Base-by-base conservation (phyloP, 2,888 invertebrate genomes). In the Drosophila multiciliata region DNA sequence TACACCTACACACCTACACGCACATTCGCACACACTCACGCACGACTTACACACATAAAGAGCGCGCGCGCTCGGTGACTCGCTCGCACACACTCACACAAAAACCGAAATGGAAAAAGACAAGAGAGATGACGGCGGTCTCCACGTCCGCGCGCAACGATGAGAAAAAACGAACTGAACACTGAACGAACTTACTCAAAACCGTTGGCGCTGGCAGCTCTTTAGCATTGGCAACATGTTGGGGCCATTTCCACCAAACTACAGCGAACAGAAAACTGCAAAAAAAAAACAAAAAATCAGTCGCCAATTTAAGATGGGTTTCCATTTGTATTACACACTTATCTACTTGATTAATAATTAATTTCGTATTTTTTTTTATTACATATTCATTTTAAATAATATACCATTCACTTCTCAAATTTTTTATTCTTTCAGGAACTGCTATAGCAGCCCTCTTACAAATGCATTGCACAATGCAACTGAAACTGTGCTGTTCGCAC, bases 91-190 rank as follows among this genome's bases (percentile, higher is more conserved):
- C 66, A 78, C 63, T 38, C 60, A 53, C 68, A 69, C 50, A 62
- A 59, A 59, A 58, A 42, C 20, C 54, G 59, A 73, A 73, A 73
- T 68, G 74, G 53, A 65, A 78, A 65, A 70, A 75, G 60, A 75
- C 52, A 61, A 66, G 60, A 69, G 59, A 66, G 62, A 59, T 61
- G 49, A 57, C 71, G 42, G 33, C 79, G 49, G 64, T 62, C 70
- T 54, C 62, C 55, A 78, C 78, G 73, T 79, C 78, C 78, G 59
- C 80, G 64, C 73, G 69, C 76, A 45, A 59, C 76, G 73, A 65
- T 66, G 76, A 73, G 80, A 76, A 66, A 79, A 76, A 79, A 73
- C 76, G 80, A 76, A 80, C 80, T 79, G 80, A 79, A 66, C 61
- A 36, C 63, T 52, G 36, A 69, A 73, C 62, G 29, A 57, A 57